These are phyloP conservation scores for Euzetes globulus DNA, from an alignment of 2,888 invertebrate species.

Conservation along the genomic window DNA sequence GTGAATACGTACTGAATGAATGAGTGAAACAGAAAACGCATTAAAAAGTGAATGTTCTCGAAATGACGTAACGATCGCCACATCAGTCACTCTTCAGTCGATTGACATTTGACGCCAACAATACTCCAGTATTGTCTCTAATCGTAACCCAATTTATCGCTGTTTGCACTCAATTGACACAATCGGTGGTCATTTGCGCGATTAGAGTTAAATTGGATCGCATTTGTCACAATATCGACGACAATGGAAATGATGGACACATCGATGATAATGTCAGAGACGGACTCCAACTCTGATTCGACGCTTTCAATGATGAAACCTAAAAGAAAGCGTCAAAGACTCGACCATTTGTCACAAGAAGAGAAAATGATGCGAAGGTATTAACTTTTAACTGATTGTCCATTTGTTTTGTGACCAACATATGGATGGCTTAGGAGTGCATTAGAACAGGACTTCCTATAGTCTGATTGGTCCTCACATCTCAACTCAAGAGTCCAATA, in stretches of 20 bases:
- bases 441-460: no score
- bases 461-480: no score
- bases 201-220: background rate
- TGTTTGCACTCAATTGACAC: background rate
- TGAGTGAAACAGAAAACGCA: background rate
- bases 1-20: no score
- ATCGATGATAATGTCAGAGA: background rate
- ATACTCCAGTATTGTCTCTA: background rate
- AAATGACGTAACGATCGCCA: conserved; percentile 1
- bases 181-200: background rate
- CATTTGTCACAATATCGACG: background rate
- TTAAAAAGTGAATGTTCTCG: background rate
- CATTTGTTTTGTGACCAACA: background rate
- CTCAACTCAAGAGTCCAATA: no score
- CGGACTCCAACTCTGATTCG: background rate
- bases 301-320: conserved; percentile 40
- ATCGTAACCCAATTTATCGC: background rate
- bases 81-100: background rate
- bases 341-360: conserved; percentile 76
- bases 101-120: background rate
- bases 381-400: background rate
- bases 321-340: conserved; percentile 61
- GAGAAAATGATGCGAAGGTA: conserved; percentile 69
- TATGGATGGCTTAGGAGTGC: background rate
- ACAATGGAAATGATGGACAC: background rate